These are phyloP conservation scores for Tenrec ecaudatus DNA, from an alignment of 2,113 vertebrate species.

Conservation along the genomic window DNA sequence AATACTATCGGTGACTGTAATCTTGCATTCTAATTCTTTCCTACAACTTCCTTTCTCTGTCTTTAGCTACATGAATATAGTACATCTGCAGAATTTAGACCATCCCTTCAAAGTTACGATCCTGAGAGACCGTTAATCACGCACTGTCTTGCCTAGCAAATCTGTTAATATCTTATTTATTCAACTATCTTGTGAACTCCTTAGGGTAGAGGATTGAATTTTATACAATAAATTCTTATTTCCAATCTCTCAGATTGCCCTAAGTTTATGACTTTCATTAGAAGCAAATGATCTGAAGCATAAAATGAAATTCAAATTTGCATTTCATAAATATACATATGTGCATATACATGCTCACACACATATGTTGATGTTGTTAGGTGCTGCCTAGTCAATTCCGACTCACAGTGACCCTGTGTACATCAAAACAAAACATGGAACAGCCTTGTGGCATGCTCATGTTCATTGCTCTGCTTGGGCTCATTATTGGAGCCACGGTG, in stretches of 20 bases:
- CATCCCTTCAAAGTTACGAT: not conserved
- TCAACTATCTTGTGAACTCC: not conserved
- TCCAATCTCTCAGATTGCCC: not conserved
- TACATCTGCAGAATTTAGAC: not conserved
- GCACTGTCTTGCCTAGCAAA: not conserved
- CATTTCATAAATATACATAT: not conserved
- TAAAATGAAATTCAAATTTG: slow-evolving; percentile 26
- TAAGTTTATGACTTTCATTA: slow-evolving; percentile 4
- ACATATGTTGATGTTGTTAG: not conserved
- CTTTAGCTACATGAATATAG: not conserved
- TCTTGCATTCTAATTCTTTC: not conserved
- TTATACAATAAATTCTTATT: not conserved
- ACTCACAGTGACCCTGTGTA: not conserved
- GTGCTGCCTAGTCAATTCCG: not conserved
- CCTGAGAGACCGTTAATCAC: not conserved
- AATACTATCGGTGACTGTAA: slow-evolving; percentile 1
- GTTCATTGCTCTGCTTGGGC: not conserved
- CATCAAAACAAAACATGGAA: not conserved
- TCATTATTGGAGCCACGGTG: no score
- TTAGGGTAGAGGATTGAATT: slow-evolving; percentile 3
- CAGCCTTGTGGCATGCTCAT: not conserved
- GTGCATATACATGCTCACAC: not conserved
- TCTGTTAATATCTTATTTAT: slow-evolving; percentile 6
- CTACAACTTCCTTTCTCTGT: no score
- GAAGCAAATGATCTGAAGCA: not conserved